Base-by-base conservation (phyloP, 2,888 invertebrate species). In the Vesta saturnalis region DNA sequence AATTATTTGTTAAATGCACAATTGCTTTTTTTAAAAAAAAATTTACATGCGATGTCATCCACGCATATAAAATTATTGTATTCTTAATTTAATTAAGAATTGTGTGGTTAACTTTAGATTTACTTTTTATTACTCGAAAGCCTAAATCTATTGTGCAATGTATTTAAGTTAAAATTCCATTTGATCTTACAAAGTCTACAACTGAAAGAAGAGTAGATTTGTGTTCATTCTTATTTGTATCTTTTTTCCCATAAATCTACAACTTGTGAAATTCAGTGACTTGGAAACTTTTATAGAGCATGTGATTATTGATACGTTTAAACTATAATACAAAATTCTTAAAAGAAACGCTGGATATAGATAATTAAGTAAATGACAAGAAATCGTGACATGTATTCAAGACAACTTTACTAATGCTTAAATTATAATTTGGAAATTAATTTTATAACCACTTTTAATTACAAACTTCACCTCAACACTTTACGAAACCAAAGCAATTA, bases 391-490 rank as follows among this genome's bases (percentile, higher is more conserved):
- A 23, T 23, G 39, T 39, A n/a, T n/a, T n/a, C n/a, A n/a, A n/a
- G n/a, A n/a, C n/a, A n/a, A n/a, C n/a, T n/a, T n/a, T n/a, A n/a
- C n/a, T n/a, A n/a, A n/a, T n/a, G 39, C 39, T 39, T 10, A 39
- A 39, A 4, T 39, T n/a, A 39, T 39, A 39, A 39, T n/a, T 10
- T 3, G 2, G n/a, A 39, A 39, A 39, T 39, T 39, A 39, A 23
- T 23, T 23, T 23, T 23, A 5, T 39, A n/a, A 43, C 14, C 67
- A 64, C 68, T 52, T 46, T 14, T 39, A 54, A 59, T 68, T 55
- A 55, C n/a, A 22, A 60, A 60, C 47, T 67, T 68, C 68, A 68
- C 63, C 64, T 68, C 39, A 57, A 52, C 52, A 66, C 60, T 56
- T 47, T 23, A 23, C 52, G 22, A 57, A 61, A 60, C 62, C 47